A percentile compares a stretch with the other conserved stretches of the same genome.
Evolutionary conservation across 2,888 invertebrate genomes (phyloP).

Genomic region (Drosophila conformis): DNA sequence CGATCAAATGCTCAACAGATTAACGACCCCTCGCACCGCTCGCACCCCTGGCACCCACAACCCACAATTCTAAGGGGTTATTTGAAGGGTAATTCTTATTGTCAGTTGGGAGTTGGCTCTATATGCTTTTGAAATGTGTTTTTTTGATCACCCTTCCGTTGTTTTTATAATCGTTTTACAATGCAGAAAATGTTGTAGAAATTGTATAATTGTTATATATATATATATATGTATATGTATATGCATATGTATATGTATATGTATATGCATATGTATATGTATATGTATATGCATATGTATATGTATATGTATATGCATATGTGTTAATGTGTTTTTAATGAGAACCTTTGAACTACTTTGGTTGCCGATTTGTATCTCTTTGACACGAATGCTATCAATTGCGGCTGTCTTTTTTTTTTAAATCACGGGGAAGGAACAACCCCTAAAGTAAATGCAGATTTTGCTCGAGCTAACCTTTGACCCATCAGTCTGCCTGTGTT

Average conservation of each 20-base stretch:
- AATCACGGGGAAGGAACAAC: constrained; percentile 25
- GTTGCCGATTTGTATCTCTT: constrained; percentile 37
- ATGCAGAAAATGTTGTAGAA: not conserved
- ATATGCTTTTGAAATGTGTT: not conserved
- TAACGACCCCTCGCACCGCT: not conserved
- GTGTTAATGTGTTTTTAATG: constrained; percentile 62
- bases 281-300: not conserved
- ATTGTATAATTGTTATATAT: not conserved
- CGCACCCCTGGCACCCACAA: no score
- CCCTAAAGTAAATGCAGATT: constrained; percentile 59
- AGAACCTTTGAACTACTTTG: constrained; percentile 43
- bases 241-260: not conserved
- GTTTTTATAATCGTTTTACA: not conserved
- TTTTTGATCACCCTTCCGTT: not conserved
- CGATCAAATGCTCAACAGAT: not conserved
- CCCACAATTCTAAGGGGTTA: not conserved
- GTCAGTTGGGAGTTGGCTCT: not conserved
- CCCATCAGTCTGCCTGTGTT: constrained; percentile 31
- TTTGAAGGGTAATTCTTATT: not conserved
- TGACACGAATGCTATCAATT: constrained; percentile 30
- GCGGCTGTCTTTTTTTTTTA: constrained; percentile 35
- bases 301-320: not conserved
- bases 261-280: constrained; percentile 12
- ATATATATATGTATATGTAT: not conserved
- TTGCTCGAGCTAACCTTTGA: constrained; percentile 41